phyloP scores from a whole-genome alignment of 2,797 vertebrate species.

The Pipistrellus pipistrellus region DNA sequence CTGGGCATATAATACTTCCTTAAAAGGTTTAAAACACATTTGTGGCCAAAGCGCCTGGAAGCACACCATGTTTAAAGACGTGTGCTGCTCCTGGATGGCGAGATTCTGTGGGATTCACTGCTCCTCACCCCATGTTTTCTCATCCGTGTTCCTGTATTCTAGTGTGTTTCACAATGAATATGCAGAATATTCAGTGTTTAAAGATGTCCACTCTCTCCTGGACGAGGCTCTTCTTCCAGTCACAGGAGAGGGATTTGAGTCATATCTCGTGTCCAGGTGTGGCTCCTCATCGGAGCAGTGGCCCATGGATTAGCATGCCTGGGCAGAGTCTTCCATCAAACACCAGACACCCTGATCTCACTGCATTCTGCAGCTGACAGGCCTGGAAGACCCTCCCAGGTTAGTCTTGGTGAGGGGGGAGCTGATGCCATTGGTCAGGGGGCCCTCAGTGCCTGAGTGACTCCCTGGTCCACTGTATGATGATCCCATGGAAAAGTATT shows the following conservation, averaged over 20 bases:
- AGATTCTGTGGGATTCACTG: background rate
- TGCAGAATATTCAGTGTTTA: rapidly evolving
- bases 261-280: background rate
- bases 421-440: no score
- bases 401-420: background rate
- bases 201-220: background rate
- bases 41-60: background rate
- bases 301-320: rapidly evolving
- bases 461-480: background rate
- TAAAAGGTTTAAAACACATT: background rate
- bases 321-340: background rate
- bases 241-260: background rate
- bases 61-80: rapidly evolving
- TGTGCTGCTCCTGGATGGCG: background rate
- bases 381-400: background rate
- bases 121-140: rapidly evolving
- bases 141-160: rapidly evolving
- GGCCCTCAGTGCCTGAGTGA: background rate
- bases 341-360: background rate
- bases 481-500: background rate
- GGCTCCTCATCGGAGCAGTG: background rate
- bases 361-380: rapidly evolving
- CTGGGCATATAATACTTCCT: rapidly evolving
- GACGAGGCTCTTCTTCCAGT: background rate
- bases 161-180: rapidly evolving